These are phyloP conservation scores for Troglohyphantes excavatus DNA, from an alignment of 2,888 invertebrate genomes.

Conservation along the genomic window DNA sequence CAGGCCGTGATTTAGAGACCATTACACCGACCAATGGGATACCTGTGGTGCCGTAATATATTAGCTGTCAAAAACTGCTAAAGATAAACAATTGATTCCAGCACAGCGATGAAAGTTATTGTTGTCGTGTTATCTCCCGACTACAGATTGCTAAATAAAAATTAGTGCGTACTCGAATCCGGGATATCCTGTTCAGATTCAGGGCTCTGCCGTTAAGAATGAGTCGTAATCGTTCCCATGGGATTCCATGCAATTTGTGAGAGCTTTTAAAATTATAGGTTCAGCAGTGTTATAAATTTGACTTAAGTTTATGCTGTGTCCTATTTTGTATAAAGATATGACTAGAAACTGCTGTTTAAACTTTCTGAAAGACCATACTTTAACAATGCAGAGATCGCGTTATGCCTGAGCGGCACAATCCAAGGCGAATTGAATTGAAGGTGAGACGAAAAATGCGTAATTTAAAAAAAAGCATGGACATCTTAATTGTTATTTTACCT, in stretches of 20 bases:
- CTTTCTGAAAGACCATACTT: no score
- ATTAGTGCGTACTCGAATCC: slow-evolving; percentile 52
- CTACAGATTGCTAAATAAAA: slow-evolving; percentile 67
- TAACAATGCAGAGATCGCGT: no score
- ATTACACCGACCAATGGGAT: slow-evolving; percentile 59
- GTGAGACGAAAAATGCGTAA: no score
- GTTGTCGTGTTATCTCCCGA: slow-evolving; percentile 52
- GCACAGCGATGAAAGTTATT: slow-evolving; percentile 63
- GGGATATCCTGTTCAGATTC: slow-evolving; percentile 12
- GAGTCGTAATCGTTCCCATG: slow-evolving; percentile 54
- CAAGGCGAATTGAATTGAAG: no score
- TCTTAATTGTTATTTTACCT: no score
- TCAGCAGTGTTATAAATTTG: slow-evolving; percentile 29
- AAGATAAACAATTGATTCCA: slow-evolving; percentile 65
- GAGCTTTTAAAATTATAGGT: background rate
- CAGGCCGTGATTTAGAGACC: slow-evolving; percentile 59
- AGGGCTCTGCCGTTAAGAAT: slow-evolving; percentile 20
- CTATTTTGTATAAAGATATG: background rate
- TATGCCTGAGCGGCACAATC: no score
- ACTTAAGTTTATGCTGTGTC: slow-evolving; percentile 21
- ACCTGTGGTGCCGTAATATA: slow-evolving; percentile 64
- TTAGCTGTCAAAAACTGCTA: slow-evolving; percentile 57
- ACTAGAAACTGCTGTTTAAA: no score
- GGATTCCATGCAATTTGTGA: slow-evolving; percentile 35
- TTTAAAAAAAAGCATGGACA: no score